Conservation (phyloP, 2,888 invertebrate species). For the Agrotis puta region DNA sequence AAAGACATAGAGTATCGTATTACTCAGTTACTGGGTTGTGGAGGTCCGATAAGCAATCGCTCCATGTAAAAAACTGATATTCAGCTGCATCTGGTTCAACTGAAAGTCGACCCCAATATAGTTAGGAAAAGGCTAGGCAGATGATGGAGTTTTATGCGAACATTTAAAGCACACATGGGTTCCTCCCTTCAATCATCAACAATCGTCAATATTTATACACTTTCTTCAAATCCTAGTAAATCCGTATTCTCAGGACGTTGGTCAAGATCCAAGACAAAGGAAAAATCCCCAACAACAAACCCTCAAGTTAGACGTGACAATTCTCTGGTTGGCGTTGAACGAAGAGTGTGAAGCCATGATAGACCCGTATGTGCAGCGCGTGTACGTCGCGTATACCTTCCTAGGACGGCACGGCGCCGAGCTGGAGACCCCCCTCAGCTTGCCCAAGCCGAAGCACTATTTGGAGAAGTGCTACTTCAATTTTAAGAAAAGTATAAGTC, state of each 20-base stretch:
- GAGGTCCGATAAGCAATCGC: too few species aligned
- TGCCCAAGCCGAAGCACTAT: slow-evolving; percentile 79
- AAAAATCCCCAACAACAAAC: background rate
- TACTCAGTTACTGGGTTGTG: too few species aligned
- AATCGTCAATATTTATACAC: too few species aligned
- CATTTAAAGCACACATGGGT: too few species aligned
- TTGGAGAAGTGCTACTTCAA: slow-evolving; percentile 79
- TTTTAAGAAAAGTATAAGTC: slow-evolving; percentile 77
- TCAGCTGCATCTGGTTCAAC: too few species aligned
- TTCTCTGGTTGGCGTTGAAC: slow-evolving; percentile 80
- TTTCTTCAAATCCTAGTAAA: background rate
- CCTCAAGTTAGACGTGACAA: slow-evolving; percentile 73
- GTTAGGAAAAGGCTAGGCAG: too few species aligned
- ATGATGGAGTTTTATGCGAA: too few species aligned
- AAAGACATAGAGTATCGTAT: too few species aligned
- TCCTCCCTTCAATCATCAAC: too few species aligned
- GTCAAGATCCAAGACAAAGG: background rate
- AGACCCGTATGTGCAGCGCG: slow-evolving; percentile 70
- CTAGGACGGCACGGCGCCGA: slow-evolving; percentile 78
- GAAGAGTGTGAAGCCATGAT: slow-evolving; percentile 79
- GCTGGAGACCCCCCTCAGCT: slow-evolving; percentile 77
- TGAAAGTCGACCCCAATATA: too few species aligned
- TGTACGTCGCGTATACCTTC: slow-evolving; percentile 79
- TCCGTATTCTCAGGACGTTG: slow-evolving; percentile 30
- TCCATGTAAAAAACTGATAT: too few species aligned